These are phyloP conservation scores for Molorchus minor DNA, from an alignment of 2,888 invertebrate genomes.

Conservation along the genomic window DNA sequence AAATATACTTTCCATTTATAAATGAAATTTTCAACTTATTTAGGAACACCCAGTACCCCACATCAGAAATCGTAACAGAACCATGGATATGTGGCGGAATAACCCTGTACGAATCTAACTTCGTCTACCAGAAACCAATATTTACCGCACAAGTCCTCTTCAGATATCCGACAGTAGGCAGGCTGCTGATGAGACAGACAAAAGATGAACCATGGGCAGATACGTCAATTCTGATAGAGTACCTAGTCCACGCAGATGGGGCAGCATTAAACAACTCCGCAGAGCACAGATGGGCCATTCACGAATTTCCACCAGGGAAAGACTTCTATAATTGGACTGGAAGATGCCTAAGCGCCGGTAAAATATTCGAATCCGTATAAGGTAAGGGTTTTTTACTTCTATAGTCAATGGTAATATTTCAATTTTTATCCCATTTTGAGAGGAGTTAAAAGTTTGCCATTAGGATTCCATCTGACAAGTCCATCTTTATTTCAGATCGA, in stretches of 20 bases:
- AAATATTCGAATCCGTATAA: constrained; percentile 81
- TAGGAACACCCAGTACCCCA: constrained; percentile 64
- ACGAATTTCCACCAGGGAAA: constrained; percentile 79
- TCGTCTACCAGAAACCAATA: constrained; percentile 75
- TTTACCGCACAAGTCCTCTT: constrained; percentile 79
- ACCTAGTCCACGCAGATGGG: constrained; percentile 88
- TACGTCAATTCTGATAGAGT: constrained; percentile 84
- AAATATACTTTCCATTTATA: no score
- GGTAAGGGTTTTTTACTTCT: constrained; percentile 55
- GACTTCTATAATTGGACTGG: constrained; percentile 93
- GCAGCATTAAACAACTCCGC: constrained; percentile 77
- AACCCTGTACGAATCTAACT: constrained; percentile 70
- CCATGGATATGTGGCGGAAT: constrained; percentile 75
- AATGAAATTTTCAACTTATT: no score
- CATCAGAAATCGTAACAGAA: constrained; percentile 58
- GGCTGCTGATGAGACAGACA: constrained; percentile 83
- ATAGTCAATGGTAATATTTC: neutral
- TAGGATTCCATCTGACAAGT: no score
- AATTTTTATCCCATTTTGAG: constrained; percentile 11
- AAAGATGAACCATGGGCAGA: constrained; percentile 83
- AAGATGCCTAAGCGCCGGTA: constrained; percentile 82
- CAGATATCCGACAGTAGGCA: constrained; percentile 87
- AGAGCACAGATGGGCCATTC: constrained; percentile 85
- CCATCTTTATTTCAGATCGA: constrained; percentile 63
- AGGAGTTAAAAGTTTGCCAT: no score